Base-by-base conservation (phyloP, 2,888 invertebrate species). In the Thyatira batis region DNA sequence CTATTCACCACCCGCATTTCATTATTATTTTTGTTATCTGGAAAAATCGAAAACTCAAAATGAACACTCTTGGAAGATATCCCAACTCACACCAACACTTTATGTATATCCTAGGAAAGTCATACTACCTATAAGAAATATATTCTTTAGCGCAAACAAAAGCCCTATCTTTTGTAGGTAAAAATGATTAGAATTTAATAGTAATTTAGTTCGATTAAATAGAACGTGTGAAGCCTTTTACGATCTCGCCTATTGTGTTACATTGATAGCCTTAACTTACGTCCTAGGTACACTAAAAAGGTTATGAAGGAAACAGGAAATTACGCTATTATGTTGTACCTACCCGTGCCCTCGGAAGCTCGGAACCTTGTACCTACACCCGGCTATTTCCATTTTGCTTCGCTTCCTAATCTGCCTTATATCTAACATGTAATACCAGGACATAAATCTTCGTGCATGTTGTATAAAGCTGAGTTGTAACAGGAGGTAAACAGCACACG, bases 331-430 rank as follows among this genome's bases (percentile, higher is more conserved):
- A 39, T 23, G 6, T 23, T 17, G 17, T 39, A 27, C 27, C 2
- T 28, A 39, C 17, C 33, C 33, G 5, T 39, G 39, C 17, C 17
- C 39, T 39, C 39, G 39, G n/a, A 8, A 13, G 13, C 17, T 39
- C 13, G 45, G 51, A 56, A 11, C 25, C 13, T 48, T 49, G 51
- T 58, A 11, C 25, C 13, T 48, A 61, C 53, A 50, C 49, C 13
- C 20, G 50, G 52, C 51, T 53, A 51, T 61, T 65, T 60, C 54
- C 57, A 69, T 66, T 64, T 57, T 39, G 17, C 33, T 30, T 17
- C 57, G 57, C 55, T 51, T 56, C 55, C 59, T 66, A 63, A 69
- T 62, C 57, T 52, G 51, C 55, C 51, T 57, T 52, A 61, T 60
- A 65, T 62, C 59, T 58, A 55, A 50, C 43, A 39, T 53, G 49